Conservation (phyloP, 2,113 vertebrate species). For the Lota lota region DNA sequence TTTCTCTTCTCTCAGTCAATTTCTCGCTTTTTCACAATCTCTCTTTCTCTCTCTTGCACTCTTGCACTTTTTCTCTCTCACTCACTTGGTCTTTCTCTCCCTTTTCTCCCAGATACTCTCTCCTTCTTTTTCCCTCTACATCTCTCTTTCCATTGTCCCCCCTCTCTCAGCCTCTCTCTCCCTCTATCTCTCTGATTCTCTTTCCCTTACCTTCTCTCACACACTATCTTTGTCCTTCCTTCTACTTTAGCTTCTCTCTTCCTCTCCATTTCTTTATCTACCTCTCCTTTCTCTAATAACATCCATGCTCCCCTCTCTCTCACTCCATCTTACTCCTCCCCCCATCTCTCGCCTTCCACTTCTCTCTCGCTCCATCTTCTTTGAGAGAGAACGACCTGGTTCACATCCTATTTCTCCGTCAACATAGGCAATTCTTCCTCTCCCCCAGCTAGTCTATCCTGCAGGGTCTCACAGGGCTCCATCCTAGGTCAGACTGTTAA, state of each 20-base stretch:
- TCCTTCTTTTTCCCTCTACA: neutral
- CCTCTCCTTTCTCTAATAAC: neutral
- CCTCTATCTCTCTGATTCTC: neutral
- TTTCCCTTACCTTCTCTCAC: neutral
- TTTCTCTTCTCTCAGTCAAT: neutral
- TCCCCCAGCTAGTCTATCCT: no score
- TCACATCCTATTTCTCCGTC: no score
- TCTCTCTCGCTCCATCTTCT: no score
- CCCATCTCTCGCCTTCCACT: no score
- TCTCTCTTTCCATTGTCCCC: neutral
- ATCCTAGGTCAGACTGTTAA: no score
- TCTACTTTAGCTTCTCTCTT: neutral
- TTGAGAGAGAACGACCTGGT: no score
- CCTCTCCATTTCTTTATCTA: neutral
- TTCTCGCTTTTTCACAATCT: neutral
- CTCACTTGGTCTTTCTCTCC: neutral
- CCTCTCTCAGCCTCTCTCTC: neutral
- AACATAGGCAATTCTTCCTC: no score
- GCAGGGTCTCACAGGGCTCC: no score
- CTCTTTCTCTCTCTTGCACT: slow-evolving; percentile 1
- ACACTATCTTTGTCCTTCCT: neutral
- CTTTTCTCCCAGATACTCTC: neutral
- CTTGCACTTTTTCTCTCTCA: no score
- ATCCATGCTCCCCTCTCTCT: neutral
- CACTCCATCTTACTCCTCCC: no score